Percentiles rank a stretch among this genome's conserved stretches.
Conservation (phyloP, 2,797 vertebrate genomes). For the Monodelphis domestica region DNA sequence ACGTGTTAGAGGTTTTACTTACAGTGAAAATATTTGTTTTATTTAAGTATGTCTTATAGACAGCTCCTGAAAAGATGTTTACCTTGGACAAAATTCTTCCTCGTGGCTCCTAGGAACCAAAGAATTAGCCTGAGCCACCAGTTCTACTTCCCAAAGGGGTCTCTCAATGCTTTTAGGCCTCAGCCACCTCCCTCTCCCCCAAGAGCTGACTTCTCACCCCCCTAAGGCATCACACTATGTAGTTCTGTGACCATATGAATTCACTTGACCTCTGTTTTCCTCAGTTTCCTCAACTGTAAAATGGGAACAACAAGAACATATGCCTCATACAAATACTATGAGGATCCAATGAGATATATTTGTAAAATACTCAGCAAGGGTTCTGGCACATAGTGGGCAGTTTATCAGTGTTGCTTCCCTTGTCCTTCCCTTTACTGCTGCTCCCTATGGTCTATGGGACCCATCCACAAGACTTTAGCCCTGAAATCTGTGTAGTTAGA, state of each 20-base stretch:
- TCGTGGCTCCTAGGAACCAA: not conserved
- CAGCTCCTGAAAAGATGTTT: not conserved
- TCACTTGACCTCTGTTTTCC: not conserved
- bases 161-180: not conserved
- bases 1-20: constrained; percentile 61
- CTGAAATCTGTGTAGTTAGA: not conserved
- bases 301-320: not conserved
- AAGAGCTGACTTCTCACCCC: not conserved
- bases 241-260: not conserved
- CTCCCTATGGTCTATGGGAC: not conserved
- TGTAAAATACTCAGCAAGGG: not conserved
- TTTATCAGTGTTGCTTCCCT: not conserved
- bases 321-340: not conserved
- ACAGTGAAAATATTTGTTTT: constrained; percentile 43
- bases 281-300: not conserved
- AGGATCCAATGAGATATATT: not conserved
- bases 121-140: not conserved
- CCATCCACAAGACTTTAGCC: not conserved
- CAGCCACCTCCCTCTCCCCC: not conserved
- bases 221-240: not conserved
- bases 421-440: not conserved
- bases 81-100: not conserved
- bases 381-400: no score
- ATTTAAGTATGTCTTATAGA: constrained; percentile 23
- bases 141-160: not conserved